Evolutionary conservation across 2,113 vertebrate genomes (phyloP).

Genomic region (Xiphorhynchus elegans): DNA sequence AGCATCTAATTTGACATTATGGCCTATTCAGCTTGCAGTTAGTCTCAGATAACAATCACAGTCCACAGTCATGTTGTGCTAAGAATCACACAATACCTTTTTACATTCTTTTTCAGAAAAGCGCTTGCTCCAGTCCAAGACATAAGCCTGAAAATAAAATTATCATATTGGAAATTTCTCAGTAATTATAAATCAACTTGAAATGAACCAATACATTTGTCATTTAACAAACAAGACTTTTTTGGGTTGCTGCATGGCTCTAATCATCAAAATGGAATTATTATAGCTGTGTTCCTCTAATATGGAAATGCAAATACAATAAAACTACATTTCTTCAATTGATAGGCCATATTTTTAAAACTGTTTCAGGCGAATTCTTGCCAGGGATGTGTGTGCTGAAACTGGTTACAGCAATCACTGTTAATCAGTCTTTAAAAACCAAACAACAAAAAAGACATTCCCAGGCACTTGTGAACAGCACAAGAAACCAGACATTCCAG

Average conservation of each 20-base stretch:
- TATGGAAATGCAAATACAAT: not conserved
- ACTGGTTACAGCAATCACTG: not conserved
- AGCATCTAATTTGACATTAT: constrained; percentile 28
- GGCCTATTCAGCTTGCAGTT: constrained; percentile 7
- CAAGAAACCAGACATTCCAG: not conserved
- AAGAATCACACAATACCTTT: not conserved
- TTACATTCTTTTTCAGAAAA: not conserved
- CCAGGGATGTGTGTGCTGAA: not conserved
- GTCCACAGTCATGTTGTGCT: not conserved
- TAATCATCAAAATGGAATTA: not conserved
- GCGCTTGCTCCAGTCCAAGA: not conserved
- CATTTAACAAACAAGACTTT: not conserved
- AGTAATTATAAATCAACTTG: not conserved
- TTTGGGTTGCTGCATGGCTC: not conserved
- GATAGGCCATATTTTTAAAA: not conserved
- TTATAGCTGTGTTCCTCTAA: not conserved
- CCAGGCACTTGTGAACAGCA: not conserved
- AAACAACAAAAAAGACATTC: not conserved
- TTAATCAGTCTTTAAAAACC: not conserved
- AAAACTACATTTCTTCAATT: not conserved
- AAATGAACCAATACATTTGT: not conserved
- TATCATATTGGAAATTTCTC: not conserved
- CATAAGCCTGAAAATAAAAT: not conserved
- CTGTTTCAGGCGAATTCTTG: not conserved
- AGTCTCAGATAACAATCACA: constrained; percentile 28